A percentile compares a stretch with the other conserved stretches of the same genome.
These are phyloP conservation scores for Heterodera carotae DNA, from an alignment of 1,140 invertebrate species.

Conservation along the genomic window DNA sequence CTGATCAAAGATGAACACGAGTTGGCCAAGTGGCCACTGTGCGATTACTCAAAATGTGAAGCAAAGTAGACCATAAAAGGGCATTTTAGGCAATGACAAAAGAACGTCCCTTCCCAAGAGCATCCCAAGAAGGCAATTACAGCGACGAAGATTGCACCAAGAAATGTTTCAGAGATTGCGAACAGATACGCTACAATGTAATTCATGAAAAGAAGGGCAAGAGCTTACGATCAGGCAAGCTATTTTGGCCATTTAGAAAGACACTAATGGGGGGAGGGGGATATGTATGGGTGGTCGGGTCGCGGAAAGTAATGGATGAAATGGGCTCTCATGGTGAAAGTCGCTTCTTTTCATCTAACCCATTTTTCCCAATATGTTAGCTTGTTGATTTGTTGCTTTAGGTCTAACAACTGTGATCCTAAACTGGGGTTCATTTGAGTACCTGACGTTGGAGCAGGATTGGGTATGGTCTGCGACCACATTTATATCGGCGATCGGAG, in stretches of 20 bases:
- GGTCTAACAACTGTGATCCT: slow-evolving; percentile 59
- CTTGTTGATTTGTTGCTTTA: slow-evolving; percentile 8
- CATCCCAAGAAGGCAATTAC: slow-evolving; percentile 53
- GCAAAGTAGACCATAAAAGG: slow-evolving; percentile 39
- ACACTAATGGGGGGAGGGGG: too few species aligned
- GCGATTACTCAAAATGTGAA: slow-evolving; percentile 47
- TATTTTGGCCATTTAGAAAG: too few species aligned
- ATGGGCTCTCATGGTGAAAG: too few species aligned
- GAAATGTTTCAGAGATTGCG: slow-evolving; percentile 58
- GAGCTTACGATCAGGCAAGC: slow-evolving; percentile 54
- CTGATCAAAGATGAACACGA: slow-evolving; percentile 39
- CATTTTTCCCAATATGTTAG: too few species aligned
- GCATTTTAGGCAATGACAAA: neutral
- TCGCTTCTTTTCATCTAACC: too few species aligned
- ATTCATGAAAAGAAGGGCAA: slow-evolving; percentile 54
- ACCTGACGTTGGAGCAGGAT: slow-evolving; percentile 61
- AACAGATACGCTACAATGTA: slow-evolving; percentile 61
- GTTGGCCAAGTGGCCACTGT: slow-evolving; percentile 44
- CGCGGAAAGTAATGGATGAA: too few species aligned
- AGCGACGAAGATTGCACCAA: slow-evolving; percentile 55
- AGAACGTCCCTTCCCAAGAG: slow-evolving; percentile 21
- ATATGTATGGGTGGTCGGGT: too few species aligned
- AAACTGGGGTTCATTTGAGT: slow-evolving; percentile 63
- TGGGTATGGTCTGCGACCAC: slow-evolving; percentile 52
- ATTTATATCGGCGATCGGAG: slow-evolving; percentile 53